Base-by-base conservation (phyloP, 2,888 invertebrate species). In the Cheilosia impressa region DNA sequence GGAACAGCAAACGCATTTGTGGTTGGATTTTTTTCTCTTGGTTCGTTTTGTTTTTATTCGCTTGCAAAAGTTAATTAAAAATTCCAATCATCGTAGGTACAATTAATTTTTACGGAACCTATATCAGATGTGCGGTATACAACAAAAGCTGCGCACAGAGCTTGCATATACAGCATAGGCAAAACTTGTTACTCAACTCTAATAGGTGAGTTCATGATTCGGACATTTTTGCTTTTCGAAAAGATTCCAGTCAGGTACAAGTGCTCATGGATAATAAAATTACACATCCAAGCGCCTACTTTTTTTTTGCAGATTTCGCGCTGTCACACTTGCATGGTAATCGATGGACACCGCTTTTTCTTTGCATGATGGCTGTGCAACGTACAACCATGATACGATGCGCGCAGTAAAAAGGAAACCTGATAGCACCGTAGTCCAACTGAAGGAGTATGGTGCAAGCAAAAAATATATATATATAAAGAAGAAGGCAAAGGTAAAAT, bases 1-100 rank as follows among this genome's bases (percentile, higher is more conserved):
- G 55, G 68, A 73, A 65, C 79, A 57, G 79, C 57, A 79, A 73
- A 73, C 78, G 68, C 82, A 78, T 78, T 63, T 55, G 63, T 15
- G 52, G 63, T 58, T 79, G 79, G 58, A 58, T 83, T 55, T 57
- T 24, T 43, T 53, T 50, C 73, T 57, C 45, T 65, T 53, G 22
- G 22, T 65, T 77, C 62, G 34, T 72, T 68, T 80, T 76, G 43
- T 71, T 68, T 85, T 71, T 71, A 71, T 76, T 52, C 76, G 34
- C 57, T 60, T 45, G 27, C 58, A 53, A 17, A 58, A 87, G 77
- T 87, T 87, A 87, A 87, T 87, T 87, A 87, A 87, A 87, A 87
- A 87, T 87, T 87, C 87, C 87, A 87, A 81, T 87, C 82, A 82
- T 69, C 87, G 82, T n/a, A n/a, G n/a, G n/a, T 73, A 82, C 72